A percentile compares a stretch with the other conserved stretches of the same genome.
These are phyloP conservation scores for Rutilus rutilus DNA, from an alignment of 2,113 vertebrate species.

Conservation along the genomic window DNA sequence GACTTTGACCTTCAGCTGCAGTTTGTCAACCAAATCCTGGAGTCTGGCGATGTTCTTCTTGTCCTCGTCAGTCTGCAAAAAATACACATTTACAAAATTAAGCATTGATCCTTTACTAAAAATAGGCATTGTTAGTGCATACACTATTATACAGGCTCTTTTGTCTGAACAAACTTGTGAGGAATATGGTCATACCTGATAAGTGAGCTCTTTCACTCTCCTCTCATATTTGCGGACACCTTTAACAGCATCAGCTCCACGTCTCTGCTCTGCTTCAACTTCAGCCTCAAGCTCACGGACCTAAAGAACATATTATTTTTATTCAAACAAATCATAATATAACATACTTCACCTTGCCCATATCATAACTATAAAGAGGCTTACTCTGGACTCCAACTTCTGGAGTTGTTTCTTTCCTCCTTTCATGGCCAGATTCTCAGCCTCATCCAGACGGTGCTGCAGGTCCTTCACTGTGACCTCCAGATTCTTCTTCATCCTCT, in stretches of 20 bases:
- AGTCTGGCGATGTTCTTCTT: slow-evolving; percentile 54
- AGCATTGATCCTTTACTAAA: background rate
- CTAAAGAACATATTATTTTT: too few relatives aligned
- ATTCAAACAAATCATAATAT: too few relatives aligned
- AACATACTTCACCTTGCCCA: too few relatives aligned
- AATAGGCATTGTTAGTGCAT: background rate
- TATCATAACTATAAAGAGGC: background rate
- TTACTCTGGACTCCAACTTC: slow-evolving; percentile 74
- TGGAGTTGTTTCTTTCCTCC: slow-evolving; percentile 86
- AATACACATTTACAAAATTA: background rate
- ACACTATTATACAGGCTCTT: background rate
- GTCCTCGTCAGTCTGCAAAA: slow-evolving; percentile 55
- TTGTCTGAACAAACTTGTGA: background rate
- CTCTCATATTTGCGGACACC: too few relatives aligned
- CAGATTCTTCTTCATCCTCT: slow-evolving; percentile 96
- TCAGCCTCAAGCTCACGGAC: too few relatives aligned
- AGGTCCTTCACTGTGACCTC: slow-evolving; percentile 82
- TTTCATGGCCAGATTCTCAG: slow-evolving; percentile 86
- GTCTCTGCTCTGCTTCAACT: too few relatives aligned
- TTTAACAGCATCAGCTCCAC: too few relatives aligned
- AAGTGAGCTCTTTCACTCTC: background rate
- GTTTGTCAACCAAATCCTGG: slow-evolving; percentile 76
- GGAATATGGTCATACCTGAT: background rate
- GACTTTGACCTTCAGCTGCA: slow-evolving; percentile 84
- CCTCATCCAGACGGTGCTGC: slow-evolving; percentile 88